These are phyloP conservation scores for Corynorhinus townsendii DNA, from an alignment of 2,113 vertebrate genomes.

Conservation along the genomic window DNA sequence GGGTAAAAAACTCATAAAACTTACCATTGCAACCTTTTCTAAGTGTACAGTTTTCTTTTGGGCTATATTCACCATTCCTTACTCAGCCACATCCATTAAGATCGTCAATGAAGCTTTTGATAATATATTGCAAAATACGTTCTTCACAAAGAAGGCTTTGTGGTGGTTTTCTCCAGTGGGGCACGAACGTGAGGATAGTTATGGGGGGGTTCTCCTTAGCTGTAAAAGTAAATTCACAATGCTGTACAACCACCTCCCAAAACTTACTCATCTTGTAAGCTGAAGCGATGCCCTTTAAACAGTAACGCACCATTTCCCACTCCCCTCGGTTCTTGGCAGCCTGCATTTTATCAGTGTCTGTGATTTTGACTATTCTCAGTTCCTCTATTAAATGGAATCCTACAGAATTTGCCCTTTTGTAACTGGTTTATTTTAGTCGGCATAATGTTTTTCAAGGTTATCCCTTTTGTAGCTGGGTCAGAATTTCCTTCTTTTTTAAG, in stretches of 20 bases:
- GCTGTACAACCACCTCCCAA: not conserved
- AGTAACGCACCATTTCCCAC: not conserved
- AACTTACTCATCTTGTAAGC: not conserved
- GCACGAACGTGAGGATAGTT: not conserved
- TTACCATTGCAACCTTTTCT: not conserved
- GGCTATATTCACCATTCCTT: not conserved
- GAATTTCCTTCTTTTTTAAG: not conserved
- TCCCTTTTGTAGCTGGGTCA: not conserved
- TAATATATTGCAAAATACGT: not conserved
- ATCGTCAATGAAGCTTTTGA: conserved; percentile 46
- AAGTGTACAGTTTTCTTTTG: not conserved
- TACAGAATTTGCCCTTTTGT: not conserved
- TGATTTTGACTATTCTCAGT: not conserved
- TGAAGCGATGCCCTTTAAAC: not conserved
- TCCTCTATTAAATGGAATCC: not conserved
- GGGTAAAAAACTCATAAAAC: not conserved
- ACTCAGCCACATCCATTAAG: not conserved
- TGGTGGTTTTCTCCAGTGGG: not conserved
- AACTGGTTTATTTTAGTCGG: not conserved
- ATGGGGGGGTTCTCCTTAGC: not conserved
- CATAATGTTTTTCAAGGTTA: not conserved
- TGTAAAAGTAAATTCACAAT: not conserved
- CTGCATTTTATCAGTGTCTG: not conserved
- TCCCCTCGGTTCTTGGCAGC: not conserved
- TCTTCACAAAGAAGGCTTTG: conserved; percentile 52